Evolutionary conservation across 2,113 vertebrate species (phyloP), one percentile per base, ranked within the genome.

Genomic region (Chiloscyllium plagiosum): DNA sequence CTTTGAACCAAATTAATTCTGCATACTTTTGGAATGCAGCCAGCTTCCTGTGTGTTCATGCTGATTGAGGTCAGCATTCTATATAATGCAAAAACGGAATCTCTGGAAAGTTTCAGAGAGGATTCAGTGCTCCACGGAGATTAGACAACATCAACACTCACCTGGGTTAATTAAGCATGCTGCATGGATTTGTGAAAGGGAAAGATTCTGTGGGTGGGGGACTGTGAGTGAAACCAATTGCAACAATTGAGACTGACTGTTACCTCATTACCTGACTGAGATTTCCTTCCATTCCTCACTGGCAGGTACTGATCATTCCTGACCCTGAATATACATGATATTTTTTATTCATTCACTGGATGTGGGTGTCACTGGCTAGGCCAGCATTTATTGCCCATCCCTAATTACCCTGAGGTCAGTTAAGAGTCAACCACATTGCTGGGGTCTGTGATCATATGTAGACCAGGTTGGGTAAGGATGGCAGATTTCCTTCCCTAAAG

Each of bases 31-130:
- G 87, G 87, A 13, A 13, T 19, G 26, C 87, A 61, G 87, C 87
- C 87, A 90, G 33, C 12, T 61, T 61, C 52, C 52, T 90, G 29
- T 52, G 61, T 65, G 17, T 61, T 33, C 5, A 4, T 33, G 61
- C 87, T 90, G 87, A 90, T 61, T 90, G 87, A 90, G 22, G 87
- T 90, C 87, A 90, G 52, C 13, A 56, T 33, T 61, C 52, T 61
- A 90, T 29, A 29, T 90, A 19, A 65, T 90, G 52, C 87, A 89
- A 89, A 89, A 56, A 61, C 86, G 33, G 52, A 26, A 61, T 90
- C 26, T 61, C 61, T 26, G 52, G 87, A 65, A 90, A 90, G 26
- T 90, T 90, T 90, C 52, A 90, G 61, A 90, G 29, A 90, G 29
- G 26, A 33, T 90, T 90, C 29, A 90, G 4, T 90, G 87, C 87